Base-by-base conservation (phyloP, 2,113 vertebrate species). In the Apodemus sylvaticus region DNA sequence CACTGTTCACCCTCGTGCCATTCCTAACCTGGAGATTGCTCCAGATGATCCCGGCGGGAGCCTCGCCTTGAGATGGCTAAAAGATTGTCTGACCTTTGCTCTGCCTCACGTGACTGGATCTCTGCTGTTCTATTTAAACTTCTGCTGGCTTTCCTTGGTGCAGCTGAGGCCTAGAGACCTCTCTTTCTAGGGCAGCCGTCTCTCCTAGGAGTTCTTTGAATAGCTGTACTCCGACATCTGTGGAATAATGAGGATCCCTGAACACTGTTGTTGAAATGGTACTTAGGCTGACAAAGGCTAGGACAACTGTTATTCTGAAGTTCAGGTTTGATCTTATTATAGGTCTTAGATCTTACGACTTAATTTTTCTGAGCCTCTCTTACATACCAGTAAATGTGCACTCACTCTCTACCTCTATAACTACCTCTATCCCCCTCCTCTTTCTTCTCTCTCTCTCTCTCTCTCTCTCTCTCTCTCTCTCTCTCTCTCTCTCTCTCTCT, bases 171-270 rank as follows among this genome's bases (percentile, higher is more conserved):
- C 86, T 10, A 36, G 88, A 77, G 93, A 42, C 89, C 36, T 74
- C 48, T 92, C 70, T 96, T 93, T 96, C 93, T 83, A 91, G 91
- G 93, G 51, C 62, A 89, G 68, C 13, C 8, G 39, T 74, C n/a
- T 91, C 96, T 94, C 89, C 14, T 13, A 93, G 87, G 92, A 81
- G 36, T 96, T 96, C 94, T 74, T 29, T 73, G 81, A 94, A 86
- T 73, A 89, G 85, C 79, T 74, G 19, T 45, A 16, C 86, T 74
- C 91, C 74, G 71, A 2, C 14, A 22, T 81, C 42, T 82, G 73
- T 17, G 26, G 36, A 93, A 91, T 74, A 42, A 85, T 34, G 45
- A 73, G 71, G 85, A 26, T 31, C 48, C 55, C 45, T 48, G 20
- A 71, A 64, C 53, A 73, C 20, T 42, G 78, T 51, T 82, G 36